These are phyloP conservation scores for Elegia similella DNA, from an alignment of 2,888 invertebrate genomes.

Conservation along the genomic window DNA sequence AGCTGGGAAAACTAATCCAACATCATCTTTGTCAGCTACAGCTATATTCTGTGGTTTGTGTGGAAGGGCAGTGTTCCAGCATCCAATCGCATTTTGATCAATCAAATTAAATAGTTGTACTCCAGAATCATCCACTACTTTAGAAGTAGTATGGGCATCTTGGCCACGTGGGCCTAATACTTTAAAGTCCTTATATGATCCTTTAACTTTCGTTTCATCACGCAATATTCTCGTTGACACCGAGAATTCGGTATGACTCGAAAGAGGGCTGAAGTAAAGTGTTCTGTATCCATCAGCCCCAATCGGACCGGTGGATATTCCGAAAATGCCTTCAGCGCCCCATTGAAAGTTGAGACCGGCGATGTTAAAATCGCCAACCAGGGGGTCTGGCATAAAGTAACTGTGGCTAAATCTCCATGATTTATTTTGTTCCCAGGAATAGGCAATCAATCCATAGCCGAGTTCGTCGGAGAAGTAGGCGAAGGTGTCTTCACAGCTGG, in stretches of 20 bases:
- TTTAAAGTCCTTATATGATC: conserved; percentile 87
- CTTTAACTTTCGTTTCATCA: conserved; percentile 84
- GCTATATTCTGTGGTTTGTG: conserved; percentile 85
- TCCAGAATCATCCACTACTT: conserved; percentile 88
- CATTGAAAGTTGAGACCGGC: conserved; percentile 93
- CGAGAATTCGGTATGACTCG: conserved; percentile 89
- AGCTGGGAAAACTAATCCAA: conserved; percentile 88
- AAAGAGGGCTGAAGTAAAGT: conserved; percentile 89
- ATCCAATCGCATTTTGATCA: conserved; percentile 91
- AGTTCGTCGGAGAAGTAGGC: conserved; percentile 92
- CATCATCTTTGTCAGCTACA: conserved; percentile 88
- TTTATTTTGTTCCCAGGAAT: conserved; percentile 88
- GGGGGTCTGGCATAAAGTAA: conserved; percentile 91
- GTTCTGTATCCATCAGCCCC: conserved; percentile 86
- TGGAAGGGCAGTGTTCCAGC: conserved; percentile 88
- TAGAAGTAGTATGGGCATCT: conserved; percentile 86
- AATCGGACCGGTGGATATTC: conserved; percentile 86
- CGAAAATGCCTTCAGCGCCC: conserved; percentile 91
- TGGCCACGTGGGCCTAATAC: conserved; percentile 85
- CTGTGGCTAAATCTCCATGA: conserved; percentile 91
- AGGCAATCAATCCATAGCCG: conserved; percentile 90
- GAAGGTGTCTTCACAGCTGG: conserved; percentile 87
- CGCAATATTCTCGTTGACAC: conserved; percentile 88
- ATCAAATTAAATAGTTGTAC: conserved; percentile 89
- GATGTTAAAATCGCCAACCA: conserved; percentile 89